Percentiles rank a stretch among this genome's conserved stretches.
phyloP scores from a whole-genome alignment of 2,797 vertebrate genomes.

The Myiotriccus ornatus region DNA sequence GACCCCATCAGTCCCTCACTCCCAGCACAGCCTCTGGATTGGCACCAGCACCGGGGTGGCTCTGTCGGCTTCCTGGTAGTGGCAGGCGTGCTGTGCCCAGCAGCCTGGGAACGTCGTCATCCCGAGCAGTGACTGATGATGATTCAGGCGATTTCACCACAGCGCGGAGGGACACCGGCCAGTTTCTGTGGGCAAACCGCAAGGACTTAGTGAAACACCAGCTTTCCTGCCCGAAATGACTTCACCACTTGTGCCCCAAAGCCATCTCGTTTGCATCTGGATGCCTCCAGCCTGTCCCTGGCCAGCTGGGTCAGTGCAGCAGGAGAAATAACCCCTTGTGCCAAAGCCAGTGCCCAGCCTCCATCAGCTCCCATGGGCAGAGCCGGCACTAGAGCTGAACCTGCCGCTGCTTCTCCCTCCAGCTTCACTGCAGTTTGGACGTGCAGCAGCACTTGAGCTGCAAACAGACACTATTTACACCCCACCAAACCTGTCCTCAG shows the following conservation, averaged over 20 bases:
- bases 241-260: neutral
- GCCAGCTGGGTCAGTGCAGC: neutral
- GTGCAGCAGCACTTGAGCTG: neutral
- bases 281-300: neutral
- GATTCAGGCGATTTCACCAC: conserved; percentile 27
- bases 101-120: neutral
- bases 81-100: neutral
- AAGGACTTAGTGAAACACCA: neutral
- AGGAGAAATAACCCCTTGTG: neutral
- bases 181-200: neutral
- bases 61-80: accelerated
- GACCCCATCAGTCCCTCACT: accelerated
- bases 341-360: accelerated
- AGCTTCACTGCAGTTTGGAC: accelerated
- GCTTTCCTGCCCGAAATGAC: neutral
- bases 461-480: neutral
- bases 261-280: neutral
- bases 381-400: neutral
- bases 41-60: accelerated
- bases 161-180: neutral
- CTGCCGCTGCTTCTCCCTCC: accelerated
- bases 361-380: neutral
- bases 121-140: accelerated
- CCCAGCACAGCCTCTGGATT: accelerated
- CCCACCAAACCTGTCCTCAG: neutral